Conservation (phyloP, 1,140 invertebrate species). For the Coelopa frigida region DNA sequence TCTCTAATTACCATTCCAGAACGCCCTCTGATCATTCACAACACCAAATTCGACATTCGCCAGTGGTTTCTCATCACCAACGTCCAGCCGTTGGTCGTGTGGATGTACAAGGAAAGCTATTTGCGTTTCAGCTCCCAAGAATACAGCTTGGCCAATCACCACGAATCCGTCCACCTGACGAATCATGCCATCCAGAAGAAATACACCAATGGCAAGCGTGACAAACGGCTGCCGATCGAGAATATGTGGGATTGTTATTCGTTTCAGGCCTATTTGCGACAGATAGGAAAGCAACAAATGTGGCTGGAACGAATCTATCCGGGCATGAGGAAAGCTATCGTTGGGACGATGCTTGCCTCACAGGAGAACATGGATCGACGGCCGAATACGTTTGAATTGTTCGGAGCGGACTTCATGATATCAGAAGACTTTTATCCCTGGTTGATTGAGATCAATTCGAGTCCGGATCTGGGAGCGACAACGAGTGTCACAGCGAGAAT, state of each 20-base stretch:
- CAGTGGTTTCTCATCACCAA: conserved; percentile 90
- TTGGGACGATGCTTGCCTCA: conserved; percentile 77
- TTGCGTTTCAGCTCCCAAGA: conserved; percentile 87
- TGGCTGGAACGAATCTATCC: conserved; percentile 81
- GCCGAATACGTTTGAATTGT: conserved; percentile 86
- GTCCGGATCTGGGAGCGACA: conserved; percentile 81
- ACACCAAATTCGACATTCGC: conserved; percentile 89
- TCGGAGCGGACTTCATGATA: conserved; percentile 89
- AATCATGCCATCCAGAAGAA: conserved; percentile 91
- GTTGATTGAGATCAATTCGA: conserved; percentile 92
- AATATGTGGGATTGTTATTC: conserved; percentile 84
- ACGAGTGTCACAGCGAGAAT: conserved; percentile 81
- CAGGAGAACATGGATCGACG: conserved; percentile 80
- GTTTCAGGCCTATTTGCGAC: conserved; percentile 63
- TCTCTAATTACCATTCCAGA: conserved; percentile 48
- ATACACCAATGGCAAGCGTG: conserved; percentile 73
- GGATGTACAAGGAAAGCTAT: conserved; percentile 90
- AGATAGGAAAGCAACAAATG: conserved; percentile 63
- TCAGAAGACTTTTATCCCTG: conserved; percentile 83
- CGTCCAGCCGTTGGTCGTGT: conserved; percentile 83
- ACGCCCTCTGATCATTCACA: conserved; percentile 75
- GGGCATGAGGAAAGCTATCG: conserved; percentile 80
- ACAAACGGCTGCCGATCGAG: conserved; percentile 62
- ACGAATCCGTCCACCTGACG: conserved; percentile 88
- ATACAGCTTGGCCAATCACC: conserved; percentile 81